A percentile compares a stretch with the other conserved stretches of the same genome.
These are phyloP conservation scores for Onychomys leucogaster DNA, from an alignment of 2,797 vertebrate genomes.

Conservation along the genomic window DNA sequence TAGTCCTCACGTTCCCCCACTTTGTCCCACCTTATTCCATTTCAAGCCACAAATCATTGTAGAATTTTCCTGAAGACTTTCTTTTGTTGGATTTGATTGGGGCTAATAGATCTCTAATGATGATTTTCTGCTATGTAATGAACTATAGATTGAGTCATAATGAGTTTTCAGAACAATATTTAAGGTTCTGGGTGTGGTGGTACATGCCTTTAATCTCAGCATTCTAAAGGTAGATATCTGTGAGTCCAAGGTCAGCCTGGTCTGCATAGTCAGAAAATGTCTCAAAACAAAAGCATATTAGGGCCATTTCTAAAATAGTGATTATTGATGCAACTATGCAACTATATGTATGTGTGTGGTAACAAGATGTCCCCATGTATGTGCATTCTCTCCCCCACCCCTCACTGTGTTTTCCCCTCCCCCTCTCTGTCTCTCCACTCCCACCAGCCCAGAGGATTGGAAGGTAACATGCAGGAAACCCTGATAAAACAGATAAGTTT, in stretches of 20 bases:
- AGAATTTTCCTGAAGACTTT: slow-evolving; percentile 73
- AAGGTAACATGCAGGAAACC: slow-evolving; percentile 45
- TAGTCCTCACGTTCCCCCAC: background rate
- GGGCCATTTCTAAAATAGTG: slow-evolving; percentile 82
- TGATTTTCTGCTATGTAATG: slow-evolving; percentile 76
- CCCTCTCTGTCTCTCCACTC: background rate
- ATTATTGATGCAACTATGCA: slow-evolving; percentile 80
- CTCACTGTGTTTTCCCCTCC: background rate
- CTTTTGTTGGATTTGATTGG: slow-evolving; percentile 72
- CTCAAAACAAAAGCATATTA: slow-evolving; percentile 79
- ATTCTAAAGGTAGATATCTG: background rate
- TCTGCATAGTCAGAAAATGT: background rate
- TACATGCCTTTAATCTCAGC: background rate
- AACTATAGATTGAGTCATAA: slow-evolving; percentile 57
- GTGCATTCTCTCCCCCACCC: background rate
- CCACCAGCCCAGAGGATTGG: background rate
- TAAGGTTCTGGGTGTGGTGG: slow-evolving; percentile 53
- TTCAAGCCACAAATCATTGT: slow-evolving; percentile 68
- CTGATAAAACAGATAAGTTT: slow-evolving; percentile 59
- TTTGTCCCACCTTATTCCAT: background rate
- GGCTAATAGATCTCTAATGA: slow-evolving; percentile 56
- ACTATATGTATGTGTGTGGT: slow-evolving; percentile 76
- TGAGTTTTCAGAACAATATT: slow-evolving; percentile 68
- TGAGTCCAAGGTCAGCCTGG: background rate
- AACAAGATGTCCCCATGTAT: slow-evolving; percentile 55